Conservation (phyloP, 2,113 vertebrate genomes). For the Lophura nycthemera region DNA sequence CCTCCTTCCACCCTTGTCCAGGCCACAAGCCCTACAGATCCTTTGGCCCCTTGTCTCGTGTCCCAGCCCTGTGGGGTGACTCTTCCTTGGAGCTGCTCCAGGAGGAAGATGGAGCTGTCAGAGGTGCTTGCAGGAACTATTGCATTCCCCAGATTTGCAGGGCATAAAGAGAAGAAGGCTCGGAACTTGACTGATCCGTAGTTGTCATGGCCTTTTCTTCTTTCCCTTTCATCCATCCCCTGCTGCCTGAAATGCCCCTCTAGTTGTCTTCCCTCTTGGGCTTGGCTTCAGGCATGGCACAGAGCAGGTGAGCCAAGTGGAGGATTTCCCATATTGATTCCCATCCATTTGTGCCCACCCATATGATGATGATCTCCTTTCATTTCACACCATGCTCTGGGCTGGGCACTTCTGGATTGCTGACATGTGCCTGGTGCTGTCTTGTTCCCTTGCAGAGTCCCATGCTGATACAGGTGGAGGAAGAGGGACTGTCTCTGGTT, state of each 20-base stretch:
- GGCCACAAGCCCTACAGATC: neutral
- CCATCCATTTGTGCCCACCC: neutral
- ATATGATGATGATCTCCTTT: neutral
- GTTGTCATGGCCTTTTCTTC: neutral
- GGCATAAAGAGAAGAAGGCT: neutral
- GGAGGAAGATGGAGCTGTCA: neutral
- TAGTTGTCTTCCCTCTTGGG: neutral
- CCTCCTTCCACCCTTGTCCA: neutral
- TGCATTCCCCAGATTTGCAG: neutral
- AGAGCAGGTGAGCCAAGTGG: neutral
- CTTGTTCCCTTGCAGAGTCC: slow-evolving; percentile 79
- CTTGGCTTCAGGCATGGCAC: neutral
- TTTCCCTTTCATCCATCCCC: neutral
- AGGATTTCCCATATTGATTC: slow-evolving; percentile 1
- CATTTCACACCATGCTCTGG: neutral
- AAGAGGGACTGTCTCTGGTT: slow-evolving; percentile 78
- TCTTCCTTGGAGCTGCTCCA: neutral
- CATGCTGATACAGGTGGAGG: slow-evolving; percentile 65
- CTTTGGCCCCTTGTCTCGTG: neutral
- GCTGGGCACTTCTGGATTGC: neutral
- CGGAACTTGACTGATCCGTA: rapidly evolving
- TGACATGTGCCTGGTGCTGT: neutral
- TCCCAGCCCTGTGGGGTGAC: neutral
- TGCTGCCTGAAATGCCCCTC: slow-evolving; percentile 1
- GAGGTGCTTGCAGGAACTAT: neutral